Percentiles rank a stretch among this genome's conserved stretches.
These are phyloP conservation scores for Myrmophylax atrothorax DNA, from an alignment of 2,113 vertebrate genomes.

Conservation along the genomic window DNA sequence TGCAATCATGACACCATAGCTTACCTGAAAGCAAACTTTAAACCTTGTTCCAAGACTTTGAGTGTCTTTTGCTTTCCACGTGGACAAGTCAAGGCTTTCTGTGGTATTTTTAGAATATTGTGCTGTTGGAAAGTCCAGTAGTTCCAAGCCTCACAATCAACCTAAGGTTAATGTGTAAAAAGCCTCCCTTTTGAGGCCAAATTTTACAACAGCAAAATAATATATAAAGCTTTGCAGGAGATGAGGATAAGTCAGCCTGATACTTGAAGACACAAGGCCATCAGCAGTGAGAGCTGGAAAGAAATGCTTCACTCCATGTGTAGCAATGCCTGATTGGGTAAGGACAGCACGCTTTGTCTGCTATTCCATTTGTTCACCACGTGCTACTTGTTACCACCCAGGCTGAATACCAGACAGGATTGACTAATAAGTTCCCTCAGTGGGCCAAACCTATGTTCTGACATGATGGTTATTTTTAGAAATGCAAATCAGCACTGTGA, in stretches of 20 bases:
- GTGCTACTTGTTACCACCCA: not conserved
- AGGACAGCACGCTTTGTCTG: not conserved
- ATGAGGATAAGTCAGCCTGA: conserved; percentile 9
- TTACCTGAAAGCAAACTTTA: not conserved
- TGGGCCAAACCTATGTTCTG: not conserved
- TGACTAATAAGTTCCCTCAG: conserved; percentile 13
- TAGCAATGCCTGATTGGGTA: not conserved
- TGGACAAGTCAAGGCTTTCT: not conserved
- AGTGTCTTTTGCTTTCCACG: not conserved
- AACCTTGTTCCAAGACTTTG: not conserved
- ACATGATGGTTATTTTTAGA: conserved; percentile 17
- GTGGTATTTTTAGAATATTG: not conserved
- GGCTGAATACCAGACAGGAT: not conserved
- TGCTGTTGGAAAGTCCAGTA: not conserved
- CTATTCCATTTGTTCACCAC: not conserved
- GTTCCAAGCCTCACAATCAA: not conserved
- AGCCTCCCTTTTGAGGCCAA: not conserved
- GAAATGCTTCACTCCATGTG: not conserved
- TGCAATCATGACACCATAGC: not conserved
- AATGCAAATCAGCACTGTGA: not conserved
- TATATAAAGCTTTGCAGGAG: conserved; percentile 6
- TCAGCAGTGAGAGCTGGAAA: not conserved
- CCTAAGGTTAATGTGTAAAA: not conserved
- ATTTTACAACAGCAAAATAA: not conserved
- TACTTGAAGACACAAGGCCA: not conserved